Evolutionary conservation across 2,797 vertebrate genomes (phyloP).

Genomic region (Petrocephalus sullivani): DNA sequence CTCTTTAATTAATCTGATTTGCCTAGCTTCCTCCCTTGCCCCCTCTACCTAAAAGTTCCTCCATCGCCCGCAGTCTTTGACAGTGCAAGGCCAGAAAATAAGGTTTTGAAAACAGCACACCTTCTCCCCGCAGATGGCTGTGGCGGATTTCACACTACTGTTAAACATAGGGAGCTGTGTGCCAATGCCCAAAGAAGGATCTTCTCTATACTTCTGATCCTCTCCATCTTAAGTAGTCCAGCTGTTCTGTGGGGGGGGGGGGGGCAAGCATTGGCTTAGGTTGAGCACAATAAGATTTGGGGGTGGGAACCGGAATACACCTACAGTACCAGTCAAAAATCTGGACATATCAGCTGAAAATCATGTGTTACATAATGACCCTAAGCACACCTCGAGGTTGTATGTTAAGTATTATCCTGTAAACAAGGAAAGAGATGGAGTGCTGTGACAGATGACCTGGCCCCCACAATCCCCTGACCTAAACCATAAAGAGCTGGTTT

Average conservation of each 20-base stretch:
- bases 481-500: neutral
- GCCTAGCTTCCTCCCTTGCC: conserved; percentile 35
- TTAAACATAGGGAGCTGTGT: neutral
- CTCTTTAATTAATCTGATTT: conserved; percentile 73
- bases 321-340: neutral
- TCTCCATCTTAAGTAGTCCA: neutral
- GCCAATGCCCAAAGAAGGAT: neutral
- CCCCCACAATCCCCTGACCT: neutral
- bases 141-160: neutral
- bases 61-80: neutral
- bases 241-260: neutral
- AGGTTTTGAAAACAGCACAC: neutral
- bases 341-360: neutral
- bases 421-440: neutral
- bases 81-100: neutral
- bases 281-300: neutral
- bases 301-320: neutral
- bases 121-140: neutral
- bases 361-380: neutral
- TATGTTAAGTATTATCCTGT: neutral
- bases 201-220: neutral
- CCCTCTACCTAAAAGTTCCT: conserved; percentile 41
- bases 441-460: too few species aligned
- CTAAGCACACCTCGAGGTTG: neutral
- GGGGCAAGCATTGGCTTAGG: neutral